Base-by-base conservation (phyloP, 2,797 vertebrate species). In the Emys orbicularis region DNA sequence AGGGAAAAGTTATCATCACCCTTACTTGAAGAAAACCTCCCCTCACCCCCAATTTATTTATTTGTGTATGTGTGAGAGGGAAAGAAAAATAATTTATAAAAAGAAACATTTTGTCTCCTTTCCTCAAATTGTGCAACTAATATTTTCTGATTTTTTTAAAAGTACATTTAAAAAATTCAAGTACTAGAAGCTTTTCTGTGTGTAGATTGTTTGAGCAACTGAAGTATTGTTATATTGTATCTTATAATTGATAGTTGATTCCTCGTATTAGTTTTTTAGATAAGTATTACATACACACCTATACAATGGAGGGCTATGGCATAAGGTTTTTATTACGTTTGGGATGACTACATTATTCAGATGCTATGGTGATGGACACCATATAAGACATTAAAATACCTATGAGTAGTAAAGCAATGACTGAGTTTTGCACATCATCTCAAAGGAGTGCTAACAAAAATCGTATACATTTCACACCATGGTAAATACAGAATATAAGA, bases 401-500 rank as follows among this genome's bases (percentile, higher is more conserved):
- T 86, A 90, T 86, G 86, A 61, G 92, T 87, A 93, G 96, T 93
- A 91, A 96, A 94, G 95, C 91, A 95, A 68, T 81, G 94, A 95
- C 1, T 91, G 93, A 94, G 68, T 96, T 95, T 89, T 84, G 88
- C 87, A 3, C 61, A 57, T 85, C 90, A 97, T 96, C 95, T 95
- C 90, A 84, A 15, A 50, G 90, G 96, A 96, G 95, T 0, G 0
- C 91, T 95, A 95, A 93, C 97, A 96, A 98, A 97, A 93, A 77
- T 56, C 95, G 96, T 96, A 96, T 97, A 95, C 95, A 57, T 93
- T 93, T 87, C 94, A 94, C 93, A 90, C 85, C 95, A 56, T 87
- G 95, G 96, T 96, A 96, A 94, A 87, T 81, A 95, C 88, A 94
- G 57, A 96, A 90, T 94, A 95, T 97, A 88, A 92, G 94, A 96